Conservation (phyloP, 2,113 vertebrate species). For the Brachionichthys hirsutus region DNA sequence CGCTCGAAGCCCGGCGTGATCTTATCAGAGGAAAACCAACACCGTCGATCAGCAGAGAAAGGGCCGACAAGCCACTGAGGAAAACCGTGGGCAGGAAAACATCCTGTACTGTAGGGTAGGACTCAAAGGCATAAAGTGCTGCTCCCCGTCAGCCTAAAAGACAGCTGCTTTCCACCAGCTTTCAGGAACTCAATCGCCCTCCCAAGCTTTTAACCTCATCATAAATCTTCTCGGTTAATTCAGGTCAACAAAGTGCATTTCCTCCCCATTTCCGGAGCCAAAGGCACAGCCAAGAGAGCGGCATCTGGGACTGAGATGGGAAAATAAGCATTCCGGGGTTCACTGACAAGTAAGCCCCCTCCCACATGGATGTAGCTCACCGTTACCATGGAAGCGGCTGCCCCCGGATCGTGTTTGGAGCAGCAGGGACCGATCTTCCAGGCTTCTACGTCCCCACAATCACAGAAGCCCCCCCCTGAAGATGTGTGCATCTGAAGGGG, state of each 20-base stretch:
- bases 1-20: slow-evolving; percentile 42
- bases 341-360: slow-evolving; percentile 47
- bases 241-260: slow-evolving; percentile 36
- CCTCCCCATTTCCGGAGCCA: slow-evolving; percentile 37
- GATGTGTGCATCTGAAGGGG: slow-evolving; percentile 91
- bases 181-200: neutral
- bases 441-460: slow-evolving; percentile 95
- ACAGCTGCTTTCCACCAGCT: slow-evolving; percentile 5
- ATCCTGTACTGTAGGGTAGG: neutral
- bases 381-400: slow-evolving; percentile 81
- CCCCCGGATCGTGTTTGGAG: slow-evolving; percentile 86
- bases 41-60: slow-evolving; percentile 37
- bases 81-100: slow-evolving; percentile 2
- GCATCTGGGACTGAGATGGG: slow-evolving; percentile 48
- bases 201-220: slow-evolving; percentile 12
- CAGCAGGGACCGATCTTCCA: slow-evolving; percentile 96
- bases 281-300: slow-evolving; percentile 28
- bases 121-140: neutral
- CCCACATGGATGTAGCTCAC: slow-evolving; percentile 77
- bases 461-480: slow-evolving; percentile 95
- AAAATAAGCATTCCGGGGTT: slow-evolving; percentile 67
- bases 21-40: slow-evolving; percentile 58
- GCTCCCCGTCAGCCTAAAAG: neutral
- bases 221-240: slow-evolving; percentile 14
- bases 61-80: slow-evolving; percentile 28